Evolutionary conservation across 2,113 vertebrate species (phyloP).

Genomic region (Cyphomyrus plagiostoma): DNA sequence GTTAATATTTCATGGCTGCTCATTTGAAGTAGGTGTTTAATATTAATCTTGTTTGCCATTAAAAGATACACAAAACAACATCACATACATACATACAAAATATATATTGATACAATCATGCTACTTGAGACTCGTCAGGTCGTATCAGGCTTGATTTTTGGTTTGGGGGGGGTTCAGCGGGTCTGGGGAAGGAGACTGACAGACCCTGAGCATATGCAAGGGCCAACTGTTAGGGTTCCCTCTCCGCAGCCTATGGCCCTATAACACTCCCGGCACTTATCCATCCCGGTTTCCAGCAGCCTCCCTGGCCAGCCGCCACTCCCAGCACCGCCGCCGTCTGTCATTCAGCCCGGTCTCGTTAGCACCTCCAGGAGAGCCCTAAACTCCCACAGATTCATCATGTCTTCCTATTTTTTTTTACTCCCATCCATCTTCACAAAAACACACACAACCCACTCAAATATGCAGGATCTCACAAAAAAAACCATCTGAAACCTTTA

Average conservation of each 20-base stretch:
- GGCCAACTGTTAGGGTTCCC: conserved; percentile 41
- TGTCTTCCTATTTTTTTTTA: background rate
- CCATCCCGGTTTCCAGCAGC: conserved; percentile 16
- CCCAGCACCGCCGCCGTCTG: conserved; percentile 8
- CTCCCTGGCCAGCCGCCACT: background rate
- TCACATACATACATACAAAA: background rate
- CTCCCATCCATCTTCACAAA: background rate
- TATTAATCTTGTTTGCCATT: conserved; percentile 58
- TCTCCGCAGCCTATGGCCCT: conserved; percentile 44
- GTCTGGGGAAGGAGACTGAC: conserved; percentile 37
- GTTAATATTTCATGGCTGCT: conserved; percentile 64
- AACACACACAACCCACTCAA: background rate
- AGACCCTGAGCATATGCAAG: conserved; percentile 17
- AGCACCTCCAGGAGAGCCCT: conserved; percentile 34
- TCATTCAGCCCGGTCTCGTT: conserved; percentile 21
- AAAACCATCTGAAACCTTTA: background rate
- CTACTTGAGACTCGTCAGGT: background rate
- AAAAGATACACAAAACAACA: conserved; percentile 27
- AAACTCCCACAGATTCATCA: conserved; percentile 21
- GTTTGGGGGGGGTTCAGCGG: conserved; percentile 45
- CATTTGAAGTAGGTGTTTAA: conserved; percentile 64
- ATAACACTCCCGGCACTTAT: conserved; percentile 32
- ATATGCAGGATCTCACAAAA: background rate
- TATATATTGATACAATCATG: background rate
- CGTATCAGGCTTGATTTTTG: background rate